Base-by-base conservation (phyloP, 2,113 vertebrate genomes). In the Pteruthius melanotis region DNA sequence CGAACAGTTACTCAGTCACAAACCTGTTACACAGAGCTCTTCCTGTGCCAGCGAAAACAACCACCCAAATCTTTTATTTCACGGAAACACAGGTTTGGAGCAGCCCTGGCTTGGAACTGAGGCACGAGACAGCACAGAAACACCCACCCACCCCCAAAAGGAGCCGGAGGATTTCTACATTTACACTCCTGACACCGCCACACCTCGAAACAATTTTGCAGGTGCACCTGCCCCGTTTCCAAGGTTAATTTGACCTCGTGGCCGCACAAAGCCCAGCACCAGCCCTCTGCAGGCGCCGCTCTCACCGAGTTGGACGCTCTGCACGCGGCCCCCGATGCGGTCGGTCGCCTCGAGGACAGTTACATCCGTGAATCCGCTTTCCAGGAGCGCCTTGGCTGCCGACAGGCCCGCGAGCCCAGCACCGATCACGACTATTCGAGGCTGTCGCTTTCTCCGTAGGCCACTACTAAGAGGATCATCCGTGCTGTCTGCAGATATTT, bases 401-500 rank as follows among this genome's bases (percentile, higher is more conserved):
- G 99, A 98, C 81, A 99, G 98, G 96, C 99, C 99, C 49, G 99
- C 99, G 97, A 99, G 98, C 96, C 99, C 99, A 56, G 99, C 99
- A 15, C 99, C 99, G 14, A 99, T 99, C 90, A 99, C 97, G 86
- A 99, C 99, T 98, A 99, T 99, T 98, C 99, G 99, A 99, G 99
- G 99, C 97, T 99, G 99, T 96, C 98, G 99, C 97, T 98, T 98
- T 98, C 97, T 98, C 96, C 97, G 99, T 94, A 98, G 97, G 98
- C 98, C 98, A 94, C 99, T 98, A 99, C 99, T 98, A 98, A 99
- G 99, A 98, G 99, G 99, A 98, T 99, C 99, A 99, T 99, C 99
- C 98, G 99, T 99, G 98, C 99, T 99, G 98, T 99, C 99, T 98
- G 98, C 99, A 98, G 99, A 99, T 99, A 99, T 98, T 98, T 99